Evolutionary conservation across 2,113 vertebrate genomes (phyloP), one percentile per base, ranked within the genome.

Genomic region (Vulpes ferrilata): DNA sequence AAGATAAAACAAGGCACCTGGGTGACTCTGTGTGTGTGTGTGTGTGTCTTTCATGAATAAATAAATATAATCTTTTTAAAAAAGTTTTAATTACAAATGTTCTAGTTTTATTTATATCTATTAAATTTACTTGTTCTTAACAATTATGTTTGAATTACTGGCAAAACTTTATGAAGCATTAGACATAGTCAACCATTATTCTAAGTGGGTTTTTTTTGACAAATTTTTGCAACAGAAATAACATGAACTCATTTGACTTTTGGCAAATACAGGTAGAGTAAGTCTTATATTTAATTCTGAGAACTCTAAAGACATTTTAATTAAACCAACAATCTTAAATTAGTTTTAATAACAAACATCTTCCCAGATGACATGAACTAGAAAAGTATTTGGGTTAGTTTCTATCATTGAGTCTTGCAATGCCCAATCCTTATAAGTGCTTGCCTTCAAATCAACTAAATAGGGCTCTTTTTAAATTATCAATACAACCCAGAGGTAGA

Each of bases 271-370:
- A 19, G 73, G 73, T 64, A 64, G 51, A 78, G 27, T 78, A 51
- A 90, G 20, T 79, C 22, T 79, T 88, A 88, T 60, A 74, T 25
- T 73, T 88, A 88, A 59, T 90, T n/a, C 30, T 78, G 43, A 90
- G 62, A 64, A 79, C 57, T 64, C 62, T 79, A 79, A 79, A 79
- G 5, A 64, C 5, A 53, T 78, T 64, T 48, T 62, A 89, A 51
- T 89, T 78, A 89, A 78, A 64, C 22, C 8, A 78, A 78, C 59
- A 78, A 78, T 48, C n/a, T 57, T 71, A 53, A 71, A 55, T 71
- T 87, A 57, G 32, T 71, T 69, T 71, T 71, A 71, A 67, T 38
- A 19, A 13, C 43, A 90, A 90, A 78, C 51, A n/a, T 78, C 51
- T 90, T 53, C 20, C 27, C 20, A 78, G 43, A 90, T 25, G 38